These are phyloP conservation scores for Drosophila orena DNA, from an alignment of 1,140 invertebrate genomes.

Conservation along the genomic window DNA sequence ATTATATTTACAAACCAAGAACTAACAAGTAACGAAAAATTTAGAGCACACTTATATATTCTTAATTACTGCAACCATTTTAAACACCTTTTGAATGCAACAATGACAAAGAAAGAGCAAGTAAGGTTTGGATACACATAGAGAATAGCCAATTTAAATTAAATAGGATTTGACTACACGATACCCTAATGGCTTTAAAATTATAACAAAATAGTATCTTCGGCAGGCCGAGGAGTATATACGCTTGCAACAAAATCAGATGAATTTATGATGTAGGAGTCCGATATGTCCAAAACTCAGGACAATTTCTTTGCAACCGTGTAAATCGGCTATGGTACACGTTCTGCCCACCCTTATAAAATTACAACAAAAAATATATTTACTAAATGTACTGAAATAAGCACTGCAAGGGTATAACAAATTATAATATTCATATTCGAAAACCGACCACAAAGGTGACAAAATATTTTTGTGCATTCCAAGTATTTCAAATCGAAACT, in stretches of 20 bases:
- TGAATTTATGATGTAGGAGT: neutral
- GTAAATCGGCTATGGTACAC: too few relatives aligned
- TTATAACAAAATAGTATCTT: neutral
- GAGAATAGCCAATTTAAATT: slow-evolving; percentile 70
- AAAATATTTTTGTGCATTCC: slow-evolving; percentile 79
- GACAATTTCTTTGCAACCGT: too few relatives aligned
- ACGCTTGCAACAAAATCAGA: neutral
- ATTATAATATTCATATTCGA: slow-evolving; percentile 52
- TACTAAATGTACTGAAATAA: neutral
- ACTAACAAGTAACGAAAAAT: slow-evolving; percentile 39
- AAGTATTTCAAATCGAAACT: slow-evolving; percentile 66
- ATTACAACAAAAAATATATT: neutral
- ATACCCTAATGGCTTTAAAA: slow-evolving; percentile 75
- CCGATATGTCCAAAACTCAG: neutral
- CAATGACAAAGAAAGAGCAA: slow-evolving; percentile 10
- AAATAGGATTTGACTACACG: slow-evolving; percentile 68
- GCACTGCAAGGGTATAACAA: neutral
- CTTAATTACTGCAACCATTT: slow-evolving; percentile 69
- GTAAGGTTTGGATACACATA: slow-evolving; percentile 37
- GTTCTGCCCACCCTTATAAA: too few relatives aligned
- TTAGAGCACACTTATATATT: slow-evolving; percentile 58
- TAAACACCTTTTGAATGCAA: slow-evolving; percentile 63
- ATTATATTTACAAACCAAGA: slow-evolving; percentile 43
- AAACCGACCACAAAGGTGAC: slow-evolving; percentile 38
- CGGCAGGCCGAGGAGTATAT: neutral